Percentiles rank a stretch among this genome's conserved stretches.
phyloP scores from a whole-genome alignment of 2,113 vertebrate species.

The Brienomyrus longianalis region DNA sequence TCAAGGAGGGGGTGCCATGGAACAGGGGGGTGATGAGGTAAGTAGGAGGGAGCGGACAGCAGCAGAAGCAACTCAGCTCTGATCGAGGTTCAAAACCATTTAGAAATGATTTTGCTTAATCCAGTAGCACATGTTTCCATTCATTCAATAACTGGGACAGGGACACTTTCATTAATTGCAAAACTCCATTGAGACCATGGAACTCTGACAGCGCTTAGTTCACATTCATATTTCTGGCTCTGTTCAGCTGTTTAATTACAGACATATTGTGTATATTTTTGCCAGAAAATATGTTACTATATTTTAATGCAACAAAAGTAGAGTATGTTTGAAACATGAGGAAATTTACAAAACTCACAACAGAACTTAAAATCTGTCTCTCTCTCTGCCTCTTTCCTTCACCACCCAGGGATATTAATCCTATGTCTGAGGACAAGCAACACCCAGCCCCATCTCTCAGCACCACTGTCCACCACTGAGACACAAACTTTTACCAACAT shows the following conservation, averaged over 20 bases:
- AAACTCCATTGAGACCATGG: neutral
- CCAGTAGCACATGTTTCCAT: neutral
- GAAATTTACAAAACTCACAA: neutral
- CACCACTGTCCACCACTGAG: slow-evolving; percentile 37
- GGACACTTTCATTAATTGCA: neutral
- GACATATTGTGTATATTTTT: neutral
- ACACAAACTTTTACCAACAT: slow-evolving; percentile 56
- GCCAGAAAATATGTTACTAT: neutral
- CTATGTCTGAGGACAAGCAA: slow-evolving; percentile 26
- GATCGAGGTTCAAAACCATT: neutral
- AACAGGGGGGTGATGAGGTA: slow-evolving; percentile 65
- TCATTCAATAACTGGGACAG: neutral
- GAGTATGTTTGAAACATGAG: neutral
- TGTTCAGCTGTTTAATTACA: neutral
- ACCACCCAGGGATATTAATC: slow-evolving; percentile 56
- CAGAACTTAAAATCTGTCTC: neutral
- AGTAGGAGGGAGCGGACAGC: slow-evolving; percentile 11
- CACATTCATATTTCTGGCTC: neutral
- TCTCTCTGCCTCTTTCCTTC: neutral
- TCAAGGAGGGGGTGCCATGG: slow-evolving; percentile 53
- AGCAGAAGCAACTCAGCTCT: neutral
- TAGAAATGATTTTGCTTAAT: neutral
- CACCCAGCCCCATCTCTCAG: slow-evolving; percentile 12
- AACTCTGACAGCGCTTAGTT: neutral
- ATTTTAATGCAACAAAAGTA: neutral